These are phyloP conservation scores for Heteropelma amictum DNA, from an alignment of 2,888 invertebrate species.

Conservation along the genomic window DNA sequence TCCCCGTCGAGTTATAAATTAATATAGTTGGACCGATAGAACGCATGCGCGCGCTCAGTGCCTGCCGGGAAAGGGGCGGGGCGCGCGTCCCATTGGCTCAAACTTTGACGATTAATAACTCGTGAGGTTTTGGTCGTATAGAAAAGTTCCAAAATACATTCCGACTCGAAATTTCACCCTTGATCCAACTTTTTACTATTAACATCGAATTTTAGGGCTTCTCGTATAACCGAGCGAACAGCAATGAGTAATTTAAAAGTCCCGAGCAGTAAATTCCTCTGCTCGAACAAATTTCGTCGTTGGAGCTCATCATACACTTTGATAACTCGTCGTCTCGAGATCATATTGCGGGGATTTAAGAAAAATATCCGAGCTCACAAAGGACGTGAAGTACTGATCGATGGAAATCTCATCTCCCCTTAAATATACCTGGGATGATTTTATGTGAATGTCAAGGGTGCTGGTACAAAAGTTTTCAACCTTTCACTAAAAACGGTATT, in stretches of 20 bases:
- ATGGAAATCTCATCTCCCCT: slow-evolving; percentile 1
- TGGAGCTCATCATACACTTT: slow-evolving; percentile 6
- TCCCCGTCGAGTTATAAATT: too few species aligned
- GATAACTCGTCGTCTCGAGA: slow-evolving; percentile 8
- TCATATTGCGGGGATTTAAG: not conserved
- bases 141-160: too few species aligned
- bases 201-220: not conserved
- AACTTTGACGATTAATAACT: too few species aligned
- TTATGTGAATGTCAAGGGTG: not conserved
- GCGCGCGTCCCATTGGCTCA: too few species aligned
- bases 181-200: too few species aligned
- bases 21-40: too few species aligned
- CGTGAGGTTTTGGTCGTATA: too few species aligned
- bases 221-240: too few species aligned
- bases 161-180: too few species aligned
- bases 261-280: not conserved
- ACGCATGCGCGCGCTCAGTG: too few species aligned
- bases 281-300: slow-evolving; percentile 7
- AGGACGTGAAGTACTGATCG: not conserved
- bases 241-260: too few species aligned
- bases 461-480: not conserved
- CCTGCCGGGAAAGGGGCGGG: too few species aligned
- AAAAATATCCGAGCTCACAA: not conserved
- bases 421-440: not conserved
- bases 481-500: not conserved